Base-by-base conservation (phyloP, 37 sponge, comb jelly and placozoan genomes). In the Aphrocallistes beatrix region DNA sequence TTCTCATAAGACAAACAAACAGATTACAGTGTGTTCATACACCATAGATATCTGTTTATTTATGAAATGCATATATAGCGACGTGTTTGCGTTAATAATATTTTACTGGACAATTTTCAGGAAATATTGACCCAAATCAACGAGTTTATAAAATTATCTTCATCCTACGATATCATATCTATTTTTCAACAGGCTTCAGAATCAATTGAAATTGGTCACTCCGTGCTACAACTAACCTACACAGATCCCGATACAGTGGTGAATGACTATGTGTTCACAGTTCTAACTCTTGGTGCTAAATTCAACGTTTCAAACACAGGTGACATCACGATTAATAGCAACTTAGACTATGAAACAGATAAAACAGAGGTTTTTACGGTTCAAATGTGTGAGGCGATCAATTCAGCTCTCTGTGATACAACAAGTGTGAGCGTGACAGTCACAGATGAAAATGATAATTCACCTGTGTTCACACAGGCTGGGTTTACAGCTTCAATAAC, bases 371-470 rank as follows among this genome's bases (percentile, higher is more conserved):
- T 30, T 60, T 60, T 60, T 13, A 30, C 10, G 3, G n/a, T 60
- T 25, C 75, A 28, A 60, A 60, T 60, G 75, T 60, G 75, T 60
- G 75, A 60, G n/a, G 75, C 75, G 10, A 60, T 60, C 25, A 32
- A 21, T 60, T n/a, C n/a, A n/a, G n/a, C 75, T 3, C 75, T 60
- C 8, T 60, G 75, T 60, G 75, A 21, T 60, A 60, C 21, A 32
- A 60, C 75, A 21, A 60, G 28, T 60, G 75, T 60, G 34, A 19
- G n/a, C 6, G 75, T 60, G 8, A 60, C 75, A 60, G 75, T 60
- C 8, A 60, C 75, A 25, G 75, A 60, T 60, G 75, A 60, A 30
- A 60, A 60, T 60, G 75, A 60, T 30, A 60, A 60, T 60, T 60
- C 75, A 60, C 75, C 75, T 19, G 75, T 60, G 21, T 60, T 60